Evolutionary conservation across 2,888 invertebrate genomes (phyloP), one percentile per base, ranked within the genome.

Genomic region (Dexiosoma caninum): DNA sequence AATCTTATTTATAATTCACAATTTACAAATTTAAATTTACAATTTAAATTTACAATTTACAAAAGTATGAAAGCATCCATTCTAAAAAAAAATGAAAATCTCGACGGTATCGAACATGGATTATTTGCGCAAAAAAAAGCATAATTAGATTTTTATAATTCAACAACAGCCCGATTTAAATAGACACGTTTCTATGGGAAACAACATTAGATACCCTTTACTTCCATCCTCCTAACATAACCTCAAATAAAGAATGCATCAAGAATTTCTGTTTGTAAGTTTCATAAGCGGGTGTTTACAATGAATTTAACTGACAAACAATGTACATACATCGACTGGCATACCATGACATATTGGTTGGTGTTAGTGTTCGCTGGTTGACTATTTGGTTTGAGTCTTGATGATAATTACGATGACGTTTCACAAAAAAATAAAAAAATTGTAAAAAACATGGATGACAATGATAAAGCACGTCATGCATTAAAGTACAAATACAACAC

Each of bases 351-450:
- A 81, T 81, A 67, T 81, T 72, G 72, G 42, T 81, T 72, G 72
- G 42, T 57, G 35, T 71, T 46, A 46, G 53, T 44, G 40, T 78
- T 78, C 16, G 46, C 51, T 77, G 69, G 62, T 27, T 53, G 53
- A 46, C 40, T 55, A 46, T 75, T 59, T 74, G 46, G 72, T 67
- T 64, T 55, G 42, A 46, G 62, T 77, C 46, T 66, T 64, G 64
- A 81, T 77, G 72, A 81, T 81, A 81, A 81, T 81, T 77, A 81
- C 81, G 72, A 81, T 81, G 81, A 81, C 77, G 37, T 77, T 81
- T 37, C 27, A 57, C 14, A 53, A 72, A 44, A 40, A 62, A 37
- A 8, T 53, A 44, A 72, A 35, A 14, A 16, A 60, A 23, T n/a
- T n/a, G 32, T 27, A 0, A 19, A 42, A 42, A 32, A 77, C 72